phyloP scores from a whole-genome alignment of 2,888 invertebrate genomes.

The Automeris io region DNA sequence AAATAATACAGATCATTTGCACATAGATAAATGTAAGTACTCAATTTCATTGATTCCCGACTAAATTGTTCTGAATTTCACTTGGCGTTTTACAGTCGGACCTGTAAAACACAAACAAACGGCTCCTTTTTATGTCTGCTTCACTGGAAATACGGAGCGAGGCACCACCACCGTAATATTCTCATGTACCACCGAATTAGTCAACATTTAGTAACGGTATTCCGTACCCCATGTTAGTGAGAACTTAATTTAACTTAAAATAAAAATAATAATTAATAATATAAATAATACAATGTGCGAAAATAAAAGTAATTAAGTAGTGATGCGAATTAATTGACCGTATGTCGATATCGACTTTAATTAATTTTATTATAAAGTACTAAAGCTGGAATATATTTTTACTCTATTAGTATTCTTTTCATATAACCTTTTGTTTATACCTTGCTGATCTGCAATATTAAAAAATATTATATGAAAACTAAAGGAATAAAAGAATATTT shows the following conservation, averaged over 20 bases:
- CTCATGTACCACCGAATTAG: slow-evolving; percentile 18
- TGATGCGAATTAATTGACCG: slow-evolving; percentile 4
- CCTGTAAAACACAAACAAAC: slow-evolving; percentile 67
- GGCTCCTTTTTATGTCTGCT: slow-evolving; percentile 21
- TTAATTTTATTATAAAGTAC: no score
- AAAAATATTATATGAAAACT: no score
- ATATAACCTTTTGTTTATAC: no score
- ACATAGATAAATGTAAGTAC: slow-evolving; percentile 26
- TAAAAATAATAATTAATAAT: slow-evolving; percentile 14
- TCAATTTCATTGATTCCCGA: slow-evolving; percentile 24
- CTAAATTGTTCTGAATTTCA: slow-evolving; percentile 54
- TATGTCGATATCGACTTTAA: neutral
- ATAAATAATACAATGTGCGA: slow-evolving; percentile 26
- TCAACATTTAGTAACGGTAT: slow-evolving; percentile 12
- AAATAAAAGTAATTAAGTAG: slow-evolving; percentile 7
- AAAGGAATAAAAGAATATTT: no score
- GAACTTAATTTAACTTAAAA: slow-evolving; percentile 4
- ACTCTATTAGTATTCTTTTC: no score
- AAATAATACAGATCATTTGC: slow-evolving; percentile 35
- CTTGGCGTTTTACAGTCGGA: slow-evolving; percentile 59
- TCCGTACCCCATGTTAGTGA: slow-evolving; percentile 13
- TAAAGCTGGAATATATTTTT: no score
- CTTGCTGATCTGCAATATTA: no score
- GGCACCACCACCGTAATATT: slow-evolving; percentile 4
- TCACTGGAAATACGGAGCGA: slow-evolving; percentile 5